Evolutionary conservation across 2,113 vertebrate species (phyloP), one percentile per base, ranked within the genome.

Genomic region (Gracilinanus agilis): DNA sequence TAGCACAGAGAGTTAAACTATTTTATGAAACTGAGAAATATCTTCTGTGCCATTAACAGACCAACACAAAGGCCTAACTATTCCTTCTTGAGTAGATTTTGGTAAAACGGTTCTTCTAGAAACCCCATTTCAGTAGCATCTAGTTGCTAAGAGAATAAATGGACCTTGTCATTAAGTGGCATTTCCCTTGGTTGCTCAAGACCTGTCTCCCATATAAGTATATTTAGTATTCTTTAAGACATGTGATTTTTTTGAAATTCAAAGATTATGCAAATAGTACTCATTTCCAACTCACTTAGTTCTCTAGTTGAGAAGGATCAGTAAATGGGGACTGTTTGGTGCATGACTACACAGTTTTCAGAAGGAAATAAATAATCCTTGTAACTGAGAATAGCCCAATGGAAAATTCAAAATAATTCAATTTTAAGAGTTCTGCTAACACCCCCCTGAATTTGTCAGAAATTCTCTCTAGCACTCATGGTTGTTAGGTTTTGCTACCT

Each of bases 141-240:
- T 11, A 90, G 44, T 58, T 89, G 89, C 27, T 96, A 90, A 93
- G 92, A 94, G 92, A n/a, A 34, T 89, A 95, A 92, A 67, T 91
- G 88, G 61, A 89, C 92, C 40, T 16, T 92, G 49, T 67, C 67
- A 53, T 13, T 55, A 53, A 88, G 40, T 93, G 93, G 55, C 75
- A 93, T 96, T 94, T 95, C 7, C n/a, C n/a, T 83, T 83, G 67
- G n/a, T 83, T 83, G n/a, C 67, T 83, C 16, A 83, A 83, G 67
- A 83, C 40, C n/a, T n/a, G 96, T 21, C 16, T 54, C 34, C 23
- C 56, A 9, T 44, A 24, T 24, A 40, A 95, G 67, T 3, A 44
- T 23, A 92, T 55, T 94, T 58, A 90, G 25, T 53, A 90, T 91
- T 91, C 49, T 93, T 89, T 92, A 54, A 29, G 0, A 12, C 54